Percentiles rank a stretch among this genome's conserved stretches.
Conservation (phyloP, 2,888 invertebrate genomes). For the Phanerotoma sp. region DNA sequence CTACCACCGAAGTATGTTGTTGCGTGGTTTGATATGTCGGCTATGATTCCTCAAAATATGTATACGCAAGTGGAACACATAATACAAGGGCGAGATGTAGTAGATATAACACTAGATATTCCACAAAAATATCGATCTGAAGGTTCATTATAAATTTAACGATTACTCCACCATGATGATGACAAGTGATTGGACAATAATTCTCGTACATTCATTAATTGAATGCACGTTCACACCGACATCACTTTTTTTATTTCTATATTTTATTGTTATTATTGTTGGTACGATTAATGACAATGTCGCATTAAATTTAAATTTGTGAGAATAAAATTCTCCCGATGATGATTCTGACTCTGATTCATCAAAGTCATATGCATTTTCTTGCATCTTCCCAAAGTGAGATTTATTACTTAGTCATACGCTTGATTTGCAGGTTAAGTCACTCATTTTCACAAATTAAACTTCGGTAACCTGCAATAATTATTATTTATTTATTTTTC, state of each 20-base stretch:
- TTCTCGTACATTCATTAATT: neutral
- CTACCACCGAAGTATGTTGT: constrained; percentile 32
- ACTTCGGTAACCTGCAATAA: no score
- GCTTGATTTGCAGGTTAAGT: no score
- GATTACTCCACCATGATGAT: constrained; percentile 8
- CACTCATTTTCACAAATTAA: no score
- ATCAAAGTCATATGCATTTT: constrained; percentile 2
- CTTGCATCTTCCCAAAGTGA: neutral
- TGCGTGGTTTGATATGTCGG: neutral
- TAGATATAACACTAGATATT: constrained; percentile 7
- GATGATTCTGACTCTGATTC: neutral
- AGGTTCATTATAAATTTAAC: constrained; percentile 8
- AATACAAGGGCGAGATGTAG: neutral
- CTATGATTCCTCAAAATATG: constrained; percentile 2
- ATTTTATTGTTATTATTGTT: neutral
- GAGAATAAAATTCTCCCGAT: neutral
- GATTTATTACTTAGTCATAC: neutral
- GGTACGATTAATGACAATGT: neutral
- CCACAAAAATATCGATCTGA: constrained; percentile 24
- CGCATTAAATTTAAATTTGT: neutral
- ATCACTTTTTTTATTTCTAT: neutral
- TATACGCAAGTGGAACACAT: neutral
- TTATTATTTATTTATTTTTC: no score
- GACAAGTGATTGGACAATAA: neutral
- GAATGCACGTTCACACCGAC: neutral